Evolutionary conservation across 2,888 invertebrate genomes (phyloP), one percentile per base, ranked within the genome.

Genomic region (Eristalinus sepulchralis): DNA sequence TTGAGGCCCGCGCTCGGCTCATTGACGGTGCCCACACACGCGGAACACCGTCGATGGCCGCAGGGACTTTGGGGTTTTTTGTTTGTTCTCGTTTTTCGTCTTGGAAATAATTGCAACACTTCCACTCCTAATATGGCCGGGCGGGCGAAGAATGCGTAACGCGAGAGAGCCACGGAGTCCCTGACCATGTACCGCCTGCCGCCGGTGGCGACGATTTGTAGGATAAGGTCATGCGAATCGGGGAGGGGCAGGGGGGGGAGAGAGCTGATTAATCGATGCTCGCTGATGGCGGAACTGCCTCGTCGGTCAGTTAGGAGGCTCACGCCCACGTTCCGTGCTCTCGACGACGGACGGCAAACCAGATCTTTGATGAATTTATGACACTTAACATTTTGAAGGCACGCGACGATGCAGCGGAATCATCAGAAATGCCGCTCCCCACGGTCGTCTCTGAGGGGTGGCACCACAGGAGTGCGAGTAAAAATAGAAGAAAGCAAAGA

Each of bases 21-120:
- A 83, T 73, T 76, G 84, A 75, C 80, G 33, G 66, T 84, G 80
- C 84, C 81, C 81, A 84, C 84, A 81, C 75, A 84, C 66, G 81
- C 84, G 84, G 75, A 84, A 71, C 47, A 17, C 17, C 47, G 2
- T 17, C 47, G 9, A 27, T 8, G 67, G 71, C 81, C 67, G 76
- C 84, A 84, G 84, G 81, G 83, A 84, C 75, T 84, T 75, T 62
- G 59, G n/a, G 24, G 27, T 31, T 67, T 36, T 72, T 53, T 60
- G 53, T 17, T 62, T 71, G 27, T 24, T 60, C 39, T 39, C 59
- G 34, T 22, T 63, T n/a, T 66, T 72, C 10, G 20, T 67, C 47
- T 47, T 6, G 47, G 47, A 75, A 84, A 76, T 80, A 76, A 84
- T 84, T 76, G 76, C 76, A 81, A 62, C 64, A 67, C 76, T 84